Evolutionary conservation across 2,113 vertebrate genomes (phyloP).

Genomic region (Thamnaconus septentrionalis): DNA sequence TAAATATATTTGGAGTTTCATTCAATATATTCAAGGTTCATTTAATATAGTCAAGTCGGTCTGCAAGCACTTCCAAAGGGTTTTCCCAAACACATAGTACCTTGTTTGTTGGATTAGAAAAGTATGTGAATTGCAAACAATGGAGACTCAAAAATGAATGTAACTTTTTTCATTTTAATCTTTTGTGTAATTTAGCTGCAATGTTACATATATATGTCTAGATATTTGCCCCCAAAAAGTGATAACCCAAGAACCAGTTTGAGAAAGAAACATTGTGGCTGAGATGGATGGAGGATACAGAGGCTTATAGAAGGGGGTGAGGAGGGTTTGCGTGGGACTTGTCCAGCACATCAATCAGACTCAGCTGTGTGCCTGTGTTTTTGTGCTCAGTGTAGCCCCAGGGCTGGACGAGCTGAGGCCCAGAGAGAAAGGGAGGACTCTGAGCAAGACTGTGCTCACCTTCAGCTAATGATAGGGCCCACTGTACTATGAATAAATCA

Average conservation of each 20-base stretch:
- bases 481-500: slow-evolving; percentile 77
- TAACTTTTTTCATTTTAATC: no score
- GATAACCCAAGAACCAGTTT: slow-evolving; percentile 2
- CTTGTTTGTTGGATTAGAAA: no score
- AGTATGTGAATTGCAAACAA: no score
- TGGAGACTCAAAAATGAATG: no score
- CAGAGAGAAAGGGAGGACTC: slow-evolving; percentile 27
- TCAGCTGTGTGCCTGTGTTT: slow-evolving; percentile 29
- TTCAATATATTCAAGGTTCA: no score
- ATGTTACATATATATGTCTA: no score
- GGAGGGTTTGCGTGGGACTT: slow-evolving; percentile 20
- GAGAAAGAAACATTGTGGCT: slow-evolving; percentile 21
- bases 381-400: slow-evolving; percentile 24
- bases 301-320: slow-evolving; percentile 13
- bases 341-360: slow-evolving; percentile 62
- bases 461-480: slow-evolving; percentile 71
- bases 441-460: slow-evolving; percentile 50
- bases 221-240: no score
- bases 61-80: no score
- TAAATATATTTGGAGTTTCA: no score
- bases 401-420: slow-evolving; percentile 39
- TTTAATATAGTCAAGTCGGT: no score
- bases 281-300: slow-evolving; percentile 6
- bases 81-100: no score
- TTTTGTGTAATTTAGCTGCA: no score